Conservation (phyloP, 1,140 invertebrate genomes). For the Bactericera cockerelli region DNA sequence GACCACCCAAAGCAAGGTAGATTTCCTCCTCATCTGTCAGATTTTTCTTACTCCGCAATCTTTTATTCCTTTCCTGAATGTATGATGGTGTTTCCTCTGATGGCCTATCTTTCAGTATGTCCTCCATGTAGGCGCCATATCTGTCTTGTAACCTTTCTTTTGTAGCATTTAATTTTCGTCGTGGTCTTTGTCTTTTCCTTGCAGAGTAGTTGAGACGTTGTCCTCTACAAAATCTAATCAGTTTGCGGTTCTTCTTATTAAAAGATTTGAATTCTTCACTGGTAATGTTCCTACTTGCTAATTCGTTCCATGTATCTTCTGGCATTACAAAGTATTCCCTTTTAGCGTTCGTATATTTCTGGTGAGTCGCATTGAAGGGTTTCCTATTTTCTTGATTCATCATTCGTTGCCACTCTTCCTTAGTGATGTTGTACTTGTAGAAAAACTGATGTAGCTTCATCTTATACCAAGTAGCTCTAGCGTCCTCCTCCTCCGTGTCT, state of each 20-base stretch:
- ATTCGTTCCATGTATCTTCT: background rate
- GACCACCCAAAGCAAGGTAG: background rate
- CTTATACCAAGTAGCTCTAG: background rate
- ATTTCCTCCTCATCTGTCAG: background rate
- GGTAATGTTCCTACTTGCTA: background rate
- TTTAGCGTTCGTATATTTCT: constrained; percentile 2
- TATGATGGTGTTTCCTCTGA: background rate
- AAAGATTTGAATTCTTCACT: background rate
- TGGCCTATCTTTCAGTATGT: background rate
- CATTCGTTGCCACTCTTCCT: background rate
- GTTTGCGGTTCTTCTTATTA: background rate
- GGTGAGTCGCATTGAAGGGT: background rate
- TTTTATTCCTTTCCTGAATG: background rate
- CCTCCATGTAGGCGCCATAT: background rate
- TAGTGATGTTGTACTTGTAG: background rate
- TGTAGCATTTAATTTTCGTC: too few species aligned
- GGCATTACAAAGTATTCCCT: background rate
- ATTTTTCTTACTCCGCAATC: background rate
- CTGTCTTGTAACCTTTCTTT: background rate
- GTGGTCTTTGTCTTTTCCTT: too few species aligned
- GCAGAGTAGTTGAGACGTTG: background rate
- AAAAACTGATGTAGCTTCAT: background rate
- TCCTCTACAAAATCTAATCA: background rate
- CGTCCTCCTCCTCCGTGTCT: background rate
- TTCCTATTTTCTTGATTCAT: background rate